Evolutionary conservation across 2,113 vertebrate genomes (phyloP).

Genomic region (Daubentonia madagascariensis): DNA sequence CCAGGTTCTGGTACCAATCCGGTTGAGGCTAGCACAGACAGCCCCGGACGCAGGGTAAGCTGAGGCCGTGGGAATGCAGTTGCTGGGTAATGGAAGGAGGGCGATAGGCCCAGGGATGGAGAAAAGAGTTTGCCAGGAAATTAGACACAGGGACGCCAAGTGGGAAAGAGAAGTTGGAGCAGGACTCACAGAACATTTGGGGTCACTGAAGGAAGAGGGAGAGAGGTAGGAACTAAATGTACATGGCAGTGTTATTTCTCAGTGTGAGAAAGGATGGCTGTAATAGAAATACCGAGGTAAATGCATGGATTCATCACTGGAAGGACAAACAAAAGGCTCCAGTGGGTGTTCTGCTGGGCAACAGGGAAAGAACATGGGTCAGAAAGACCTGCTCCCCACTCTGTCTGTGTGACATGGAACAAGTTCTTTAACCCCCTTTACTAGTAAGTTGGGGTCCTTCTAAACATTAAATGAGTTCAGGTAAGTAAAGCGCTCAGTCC

Average conservation of each 20-base stretch:
- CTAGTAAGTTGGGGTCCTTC: neutral
- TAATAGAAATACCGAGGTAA: neutral
- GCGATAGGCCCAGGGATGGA: neutral
- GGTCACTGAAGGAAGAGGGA: neutral
- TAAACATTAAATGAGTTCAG: neutral
- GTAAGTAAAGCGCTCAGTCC: neutral
- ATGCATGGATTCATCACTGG: neutral
- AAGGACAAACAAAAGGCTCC: neutral
- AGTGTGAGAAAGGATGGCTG: neutral
- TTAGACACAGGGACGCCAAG: neutral
- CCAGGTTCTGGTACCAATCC: neutral
- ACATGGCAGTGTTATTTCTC: neutral
- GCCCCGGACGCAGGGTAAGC: neutral
- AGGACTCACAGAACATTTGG: neutral
- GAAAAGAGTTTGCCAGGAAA: conserved; percentile 38
- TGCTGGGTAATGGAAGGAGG: neutral
- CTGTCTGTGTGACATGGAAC: neutral
- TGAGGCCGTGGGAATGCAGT: neutral
- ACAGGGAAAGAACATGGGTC: neutral
- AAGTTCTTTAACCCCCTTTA: neutral
- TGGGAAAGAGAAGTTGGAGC: conserved; percentile 51
- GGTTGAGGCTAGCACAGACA: neutral
- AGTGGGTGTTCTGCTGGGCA: neutral
- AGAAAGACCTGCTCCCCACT: neutral
- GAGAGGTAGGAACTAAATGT: neutral